phyloP scores from a whole-genome alignment of 2,888 invertebrate species.

The Lissocephala sabroskyi region DNA sequence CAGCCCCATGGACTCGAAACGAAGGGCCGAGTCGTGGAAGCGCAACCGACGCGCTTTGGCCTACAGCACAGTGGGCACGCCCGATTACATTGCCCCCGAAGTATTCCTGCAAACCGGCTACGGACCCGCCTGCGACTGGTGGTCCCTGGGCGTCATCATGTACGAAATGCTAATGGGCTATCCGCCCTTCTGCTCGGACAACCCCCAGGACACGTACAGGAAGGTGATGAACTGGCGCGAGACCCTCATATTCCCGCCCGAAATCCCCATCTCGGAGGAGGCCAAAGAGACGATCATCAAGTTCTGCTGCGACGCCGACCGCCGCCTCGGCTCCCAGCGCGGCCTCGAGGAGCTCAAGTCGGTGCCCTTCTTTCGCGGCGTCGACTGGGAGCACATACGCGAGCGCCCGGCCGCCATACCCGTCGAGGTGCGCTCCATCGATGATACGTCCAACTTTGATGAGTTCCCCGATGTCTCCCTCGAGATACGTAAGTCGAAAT shows the following conservation, averaged over 20 bases:
- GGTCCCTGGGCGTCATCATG: slow-evolving; percentile 99
- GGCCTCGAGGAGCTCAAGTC: slow-evolving; percentile 95
- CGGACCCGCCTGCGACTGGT: slow-evolving; percentile 98
- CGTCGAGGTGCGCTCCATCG: slow-evolving; percentile 98
- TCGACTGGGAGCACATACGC: slow-evolving; percentile 99
- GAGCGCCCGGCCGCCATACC: slow-evolving; percentile 98
- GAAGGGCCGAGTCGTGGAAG: slow-evolving; percentile 99
- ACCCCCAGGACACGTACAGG: slow-evolving; percentile 73
- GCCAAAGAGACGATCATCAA: slow-evolving; percentile 95
- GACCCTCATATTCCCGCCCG: slow-evolving; percentile 97
- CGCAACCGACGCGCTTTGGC: slow-evolving; percentile 95
- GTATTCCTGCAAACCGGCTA: slow-evolving; percentile 99
- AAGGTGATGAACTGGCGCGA: slow-evolving; percentile 99
- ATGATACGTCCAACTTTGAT: slow-evolving; percentile 99
- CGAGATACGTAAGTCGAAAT: slow-evolving; percentile 90
- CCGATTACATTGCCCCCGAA: slow-evolving; percentile 99
- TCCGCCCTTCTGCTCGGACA: slow-evolving; percentile 99
- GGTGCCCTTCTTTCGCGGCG: slow-evolving; percentile 95
- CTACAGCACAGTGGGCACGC: slow-evolving; percentile 96
- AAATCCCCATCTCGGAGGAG: slow-evolving; percentile 98
- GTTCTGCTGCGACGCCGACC: slow-evolving; percentile 97
- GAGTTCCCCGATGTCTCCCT: slow-evolving; percentile 99
- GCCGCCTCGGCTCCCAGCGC: slow-evolving; percentile 90
- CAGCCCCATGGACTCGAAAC: slow-evolving; percentile 95
- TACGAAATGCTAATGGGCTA: slow-evolving; percentile 99